phyloP scores from a whole-genome alignment of 2,888 invertebrate genomes.

The Steinernema carpocapsae region DNA sequence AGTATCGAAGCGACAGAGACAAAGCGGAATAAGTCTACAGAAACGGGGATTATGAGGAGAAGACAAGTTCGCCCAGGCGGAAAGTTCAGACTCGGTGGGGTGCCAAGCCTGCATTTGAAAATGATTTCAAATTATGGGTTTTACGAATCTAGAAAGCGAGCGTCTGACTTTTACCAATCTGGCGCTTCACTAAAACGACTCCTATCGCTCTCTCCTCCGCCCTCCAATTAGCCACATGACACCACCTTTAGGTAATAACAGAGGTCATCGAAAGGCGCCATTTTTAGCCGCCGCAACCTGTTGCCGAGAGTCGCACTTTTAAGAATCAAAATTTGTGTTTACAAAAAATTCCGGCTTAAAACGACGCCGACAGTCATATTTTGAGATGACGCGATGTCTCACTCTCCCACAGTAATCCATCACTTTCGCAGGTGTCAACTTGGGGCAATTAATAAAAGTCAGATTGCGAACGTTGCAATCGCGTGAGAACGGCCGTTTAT shows the following conservation, averaged over 20 bases:
- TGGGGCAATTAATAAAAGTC: not conserved
- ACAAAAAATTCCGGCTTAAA: too few relatives aligned
- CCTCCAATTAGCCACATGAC: slow-evolving; percentile 19
- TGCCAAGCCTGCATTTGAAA: too few relatives aligned
- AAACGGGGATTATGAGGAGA: not conserved
- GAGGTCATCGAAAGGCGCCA: not conserved
- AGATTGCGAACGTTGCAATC: too few relatives aligned
- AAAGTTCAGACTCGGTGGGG: slow-evolving; percentile 10
- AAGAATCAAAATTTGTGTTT: too few relatives aligned
- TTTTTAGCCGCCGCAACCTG: not conserved
- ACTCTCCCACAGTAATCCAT: slow-evolving; percentile 1
- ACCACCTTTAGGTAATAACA: not conserved
- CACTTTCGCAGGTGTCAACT: not conserved
- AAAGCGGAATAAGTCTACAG: not conserved
- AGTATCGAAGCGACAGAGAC: not conserved
- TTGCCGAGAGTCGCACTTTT: too few relatives aligned
- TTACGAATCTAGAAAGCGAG: too few relatives aligned
- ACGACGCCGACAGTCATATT: not conserved
- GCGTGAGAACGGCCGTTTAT: too few relatives aligned
- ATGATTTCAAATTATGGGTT: too few relatives aligned
- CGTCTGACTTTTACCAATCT: not conserved
- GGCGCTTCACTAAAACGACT: not conserved
- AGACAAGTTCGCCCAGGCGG: not conserved
- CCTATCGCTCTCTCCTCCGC: not conserved
- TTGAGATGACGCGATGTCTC: not conserved